A percentile compares a stretch with the other conserved stretches of the same genome.
Evolutionary conservation across 2,888 invertebrate species (phyloP).

Genomic region (Liopterus haemorrhoidalis): DNA sequence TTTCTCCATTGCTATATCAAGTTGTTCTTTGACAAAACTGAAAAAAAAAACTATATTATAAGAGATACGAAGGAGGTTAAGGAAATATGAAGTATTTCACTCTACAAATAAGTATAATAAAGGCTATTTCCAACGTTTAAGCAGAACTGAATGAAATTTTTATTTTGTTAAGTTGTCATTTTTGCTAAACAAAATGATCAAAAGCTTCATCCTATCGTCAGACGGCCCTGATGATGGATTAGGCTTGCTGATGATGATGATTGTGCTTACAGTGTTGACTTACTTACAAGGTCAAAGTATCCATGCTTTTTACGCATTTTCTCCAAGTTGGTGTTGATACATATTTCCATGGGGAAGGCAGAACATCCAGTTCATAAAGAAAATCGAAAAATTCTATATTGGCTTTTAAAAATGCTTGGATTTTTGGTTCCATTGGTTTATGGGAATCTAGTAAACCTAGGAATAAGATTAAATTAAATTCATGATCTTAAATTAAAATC

Average conservation of each 20-base stretch:
- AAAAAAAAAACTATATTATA: constrained; percentile 6
- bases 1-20: constrained; percentile 34
- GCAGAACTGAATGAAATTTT: too few species aligned
- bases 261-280: too few species aligned
- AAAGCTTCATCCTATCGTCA: too few species aligned
- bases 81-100: too few species aligned
- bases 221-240: too few species aligned
- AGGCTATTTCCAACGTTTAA: too few species aligned
- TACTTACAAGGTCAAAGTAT: constrained; percentile 44
- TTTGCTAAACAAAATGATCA: too few species aligned
- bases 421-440: constrained; percentile 40
- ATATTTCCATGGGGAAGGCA: constrained; percentile 39
- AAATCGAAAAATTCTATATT: constrained; percentile 36
- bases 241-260: too few species aligned
- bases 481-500: too few species aligned
- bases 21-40: constrained; percentile 30
- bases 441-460: constrained; percentile 46
- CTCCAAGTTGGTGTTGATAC: constrained; percentile 40
- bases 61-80: too few species aligned
- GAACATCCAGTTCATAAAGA: constrained; percentile 39
- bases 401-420: constrained; percentile 44
- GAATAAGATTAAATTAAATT: constrained; percentile 14
- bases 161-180: too few species aligned
- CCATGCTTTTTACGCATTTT: constrained; percentile 40
- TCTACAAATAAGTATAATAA: too few species aligned